Conservation (phyloP, 2,113 vertebrate genomes). For the Dasyurus viverrinus region DNA sequence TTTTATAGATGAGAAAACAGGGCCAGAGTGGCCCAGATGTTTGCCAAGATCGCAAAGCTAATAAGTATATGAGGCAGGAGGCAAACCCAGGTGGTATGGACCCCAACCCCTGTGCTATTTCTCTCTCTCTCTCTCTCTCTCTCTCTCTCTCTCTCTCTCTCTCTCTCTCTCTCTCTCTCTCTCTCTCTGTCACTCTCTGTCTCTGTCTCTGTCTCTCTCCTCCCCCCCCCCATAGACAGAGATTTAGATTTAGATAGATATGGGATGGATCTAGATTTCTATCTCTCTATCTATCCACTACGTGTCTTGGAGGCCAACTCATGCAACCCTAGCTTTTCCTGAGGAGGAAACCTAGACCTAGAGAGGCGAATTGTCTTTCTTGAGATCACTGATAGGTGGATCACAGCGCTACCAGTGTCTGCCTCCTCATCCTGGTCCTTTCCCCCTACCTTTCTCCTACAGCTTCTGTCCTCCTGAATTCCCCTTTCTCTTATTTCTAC, state of each 20-base stretch:
- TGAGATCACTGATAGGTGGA: background rate
- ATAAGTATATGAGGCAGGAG: background rate
- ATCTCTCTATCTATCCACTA: background rate
- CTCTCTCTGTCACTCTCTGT: no score
- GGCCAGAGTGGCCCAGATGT: background rate
- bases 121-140: no score
- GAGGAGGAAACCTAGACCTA: background rate
- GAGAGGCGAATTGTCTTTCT: background rate
- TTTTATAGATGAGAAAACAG: background rate
- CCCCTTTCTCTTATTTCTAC: background rate
- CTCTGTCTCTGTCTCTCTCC: no score
- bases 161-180: no score
- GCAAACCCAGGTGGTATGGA: background rate
- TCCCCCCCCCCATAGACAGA: no score
- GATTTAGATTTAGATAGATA: no score
- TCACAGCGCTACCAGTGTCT: background rate
- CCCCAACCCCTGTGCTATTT: background rate
- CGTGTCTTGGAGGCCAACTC: background rate
- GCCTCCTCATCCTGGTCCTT: background rate
- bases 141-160: no score
- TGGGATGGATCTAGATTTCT: no score
- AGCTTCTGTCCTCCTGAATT: background rate
- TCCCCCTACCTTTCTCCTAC: background rate
- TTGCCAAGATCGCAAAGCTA: background rate
- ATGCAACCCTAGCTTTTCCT: background rate